These are phyloP conservation scores for Siderastrea radians DNA, from an alignment of 92 coral and sea anemone genomes.

Conservation along the genomic window DNA sequence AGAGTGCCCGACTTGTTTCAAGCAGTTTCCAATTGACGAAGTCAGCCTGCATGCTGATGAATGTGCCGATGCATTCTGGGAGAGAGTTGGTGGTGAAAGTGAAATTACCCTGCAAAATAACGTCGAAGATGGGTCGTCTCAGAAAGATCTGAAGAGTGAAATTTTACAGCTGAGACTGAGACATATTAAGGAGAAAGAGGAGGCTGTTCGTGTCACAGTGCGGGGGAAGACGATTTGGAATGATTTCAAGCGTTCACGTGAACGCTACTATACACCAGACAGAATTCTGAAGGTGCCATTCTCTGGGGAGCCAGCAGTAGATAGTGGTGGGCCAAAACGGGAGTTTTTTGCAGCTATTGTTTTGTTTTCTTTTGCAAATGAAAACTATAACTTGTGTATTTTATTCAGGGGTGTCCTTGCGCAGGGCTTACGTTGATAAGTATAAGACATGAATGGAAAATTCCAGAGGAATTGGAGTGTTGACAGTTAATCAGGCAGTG, in stretches of 20 bases:
- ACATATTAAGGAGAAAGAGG: conserved; percentile 4
- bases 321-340: too few relatives aligned
- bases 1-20: conserved; percentile 4
- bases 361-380: too few relatives aligned
- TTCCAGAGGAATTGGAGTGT: neutral
- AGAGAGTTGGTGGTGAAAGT: neutral
- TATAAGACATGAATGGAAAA: neutral
- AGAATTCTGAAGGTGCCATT: conserved; percentile 27
- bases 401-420: neutral
- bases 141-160: neutral
- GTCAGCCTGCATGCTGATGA: conserved; percentile 9
- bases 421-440: neutral
- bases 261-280: conserved; percentile 39
- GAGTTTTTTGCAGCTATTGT: too few relatives aligned
- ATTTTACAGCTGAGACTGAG: neutral
- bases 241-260: conserved; percentile 37
- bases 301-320: conserved; percentile 51
- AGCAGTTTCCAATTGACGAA: conserved; percentile 1
- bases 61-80: neutral
- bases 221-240: conserved; percentile 45
- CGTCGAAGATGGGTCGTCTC: neutral
- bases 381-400: too few relatives aligned
- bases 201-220: conserved; percentile 31
- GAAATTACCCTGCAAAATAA: neutral
- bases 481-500: neutral